Evolutionary conservation across 92 coral and sea anemone species (phyloP).

Genomic region (Palythoa heliodiscus): DNA sequence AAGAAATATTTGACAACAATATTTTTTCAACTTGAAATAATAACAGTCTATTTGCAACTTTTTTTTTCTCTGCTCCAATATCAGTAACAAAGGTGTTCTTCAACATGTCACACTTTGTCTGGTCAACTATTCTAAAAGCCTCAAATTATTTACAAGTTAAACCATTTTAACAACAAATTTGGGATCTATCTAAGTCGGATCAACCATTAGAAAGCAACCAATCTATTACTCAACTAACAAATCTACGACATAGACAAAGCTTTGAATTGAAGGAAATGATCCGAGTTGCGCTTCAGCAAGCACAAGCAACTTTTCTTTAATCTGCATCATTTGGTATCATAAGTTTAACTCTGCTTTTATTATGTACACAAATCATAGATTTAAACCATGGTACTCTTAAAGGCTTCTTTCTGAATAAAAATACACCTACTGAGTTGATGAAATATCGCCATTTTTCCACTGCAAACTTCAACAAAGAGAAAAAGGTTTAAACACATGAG

Average conservation of each 20-base stretch:
- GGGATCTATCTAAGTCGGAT: neutral
- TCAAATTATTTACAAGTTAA: neutral
- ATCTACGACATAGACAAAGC: neutral
- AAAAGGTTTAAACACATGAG: neutral
- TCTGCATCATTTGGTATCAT: neutral
- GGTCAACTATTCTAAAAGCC: neutral
- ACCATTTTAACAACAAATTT: neutral
- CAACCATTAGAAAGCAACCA: neutral
- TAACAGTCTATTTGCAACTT: neutral
- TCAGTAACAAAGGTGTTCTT: neutral
- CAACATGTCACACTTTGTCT: neutral
- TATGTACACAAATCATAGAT: neutral
- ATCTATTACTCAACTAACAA: neutral
- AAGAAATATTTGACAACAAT: neutral
- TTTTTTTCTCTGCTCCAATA: slow-evolving; percentile 12
- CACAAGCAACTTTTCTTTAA: neutral
- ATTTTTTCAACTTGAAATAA: slow-evolving; percentile 3
- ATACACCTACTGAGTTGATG: neutral
- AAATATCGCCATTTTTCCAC: neutral
- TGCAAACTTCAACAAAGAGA: neutral
- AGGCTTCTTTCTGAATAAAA: neutral
- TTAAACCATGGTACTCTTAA: neutral
- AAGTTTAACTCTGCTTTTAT: neutral
- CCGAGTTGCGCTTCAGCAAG: slow-evolving; percentile 29
- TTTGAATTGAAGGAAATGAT: slow-evolving; percentile 8